These are phyloP conservation scores for Laupala kohalensis DNA, from an alignment of 1,140 invertebrate species.

Conservation along the genomic window DNA sequence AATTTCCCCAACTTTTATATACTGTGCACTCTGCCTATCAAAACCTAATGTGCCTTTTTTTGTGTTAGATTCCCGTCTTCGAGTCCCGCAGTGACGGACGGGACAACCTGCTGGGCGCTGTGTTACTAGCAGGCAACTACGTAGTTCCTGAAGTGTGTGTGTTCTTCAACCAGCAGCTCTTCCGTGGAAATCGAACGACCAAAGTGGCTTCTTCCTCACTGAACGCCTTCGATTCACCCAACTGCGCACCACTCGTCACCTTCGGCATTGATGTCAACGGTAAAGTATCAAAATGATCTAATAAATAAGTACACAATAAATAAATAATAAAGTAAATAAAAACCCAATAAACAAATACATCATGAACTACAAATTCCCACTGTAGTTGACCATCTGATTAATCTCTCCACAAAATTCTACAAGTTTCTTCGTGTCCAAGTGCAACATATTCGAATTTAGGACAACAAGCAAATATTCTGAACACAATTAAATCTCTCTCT, in stretches of 20 bases:
- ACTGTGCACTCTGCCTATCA: background rate
- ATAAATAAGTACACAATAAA: too few species aligned
- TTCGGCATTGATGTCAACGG: conserved; percentile 60
- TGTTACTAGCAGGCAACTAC: conserved; percentile 83
- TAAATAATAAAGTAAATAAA: too few species aligned
- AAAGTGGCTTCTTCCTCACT: conserved; percentile 72
- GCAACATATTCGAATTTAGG: too few species aligned
- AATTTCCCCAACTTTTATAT: background rate
- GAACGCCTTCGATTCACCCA: conserved; percentile 84
- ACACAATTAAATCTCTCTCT: too few species aligned
- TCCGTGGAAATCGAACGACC: conserved; percentile 80
- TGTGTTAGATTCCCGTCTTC: conserved; percentile 75
- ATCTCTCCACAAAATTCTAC: too few species aligned
- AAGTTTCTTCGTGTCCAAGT: too few species aligned
- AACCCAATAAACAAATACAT: too few species aligned
- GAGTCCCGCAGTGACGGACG: conserved; percentile 80
- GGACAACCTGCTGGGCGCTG: conserved; percentile 81
- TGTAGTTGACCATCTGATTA: too few species aligned
- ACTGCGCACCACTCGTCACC: conserved; percentile 67
- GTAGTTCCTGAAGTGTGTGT: conserved; percentile 88
- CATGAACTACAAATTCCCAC: too few species aligned
- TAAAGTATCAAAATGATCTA: conserved; percentile 19
- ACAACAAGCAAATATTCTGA: too few species aligned
- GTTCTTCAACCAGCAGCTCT: conserved; percentile 78
- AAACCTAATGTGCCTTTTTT: background rate